Percentiles rank a stretch among this genome's conserved stretches.
These are phyloP conservation scores for Sepioteuthis lessoniana DNA, from an alignment of 2,888 invertebrate genomes.

Conservation along the genomic window DNA sequence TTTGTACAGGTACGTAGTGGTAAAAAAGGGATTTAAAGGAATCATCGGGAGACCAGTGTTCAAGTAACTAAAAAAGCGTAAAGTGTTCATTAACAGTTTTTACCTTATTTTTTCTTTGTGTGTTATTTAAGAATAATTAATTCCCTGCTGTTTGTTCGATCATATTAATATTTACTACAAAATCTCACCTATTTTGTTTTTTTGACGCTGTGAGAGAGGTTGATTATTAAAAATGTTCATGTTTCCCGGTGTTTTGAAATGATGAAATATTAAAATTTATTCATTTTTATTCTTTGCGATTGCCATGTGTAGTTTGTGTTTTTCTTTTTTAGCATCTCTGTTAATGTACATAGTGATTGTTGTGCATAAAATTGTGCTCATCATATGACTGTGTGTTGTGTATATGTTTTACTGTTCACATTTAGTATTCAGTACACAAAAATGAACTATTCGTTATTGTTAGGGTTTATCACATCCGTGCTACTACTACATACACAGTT, in stretches of 20 bases:
- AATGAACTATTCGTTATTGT: not conserved
- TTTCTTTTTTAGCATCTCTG: not conserved
- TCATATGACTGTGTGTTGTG: not conserved
- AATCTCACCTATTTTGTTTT: not conserved
- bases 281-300: not conserved
- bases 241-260: not conserved
- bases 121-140: not conserved
- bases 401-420: not conserved
- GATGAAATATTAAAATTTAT: not conserved
- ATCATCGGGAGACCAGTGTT: not conserved
- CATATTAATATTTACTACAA: not conserved
- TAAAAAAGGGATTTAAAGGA: not conserved
- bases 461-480: not conserved
- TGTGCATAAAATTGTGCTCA: not conserved
- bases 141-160: not conserved
- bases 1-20: constrained; percentile 15
- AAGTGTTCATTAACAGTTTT: not conserved
- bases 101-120: not conserved
- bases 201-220: not conserved
- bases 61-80: not conserved
- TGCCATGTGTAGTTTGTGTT: not conserved
- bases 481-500: not conserved
- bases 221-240: not conserved
- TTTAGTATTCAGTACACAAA: not conserved
- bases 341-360: not conserved